Evolutionary conservation across 2,888 invertebrate species (phyloP).

Genomic region (Plagodis pulveraria): DNA sequence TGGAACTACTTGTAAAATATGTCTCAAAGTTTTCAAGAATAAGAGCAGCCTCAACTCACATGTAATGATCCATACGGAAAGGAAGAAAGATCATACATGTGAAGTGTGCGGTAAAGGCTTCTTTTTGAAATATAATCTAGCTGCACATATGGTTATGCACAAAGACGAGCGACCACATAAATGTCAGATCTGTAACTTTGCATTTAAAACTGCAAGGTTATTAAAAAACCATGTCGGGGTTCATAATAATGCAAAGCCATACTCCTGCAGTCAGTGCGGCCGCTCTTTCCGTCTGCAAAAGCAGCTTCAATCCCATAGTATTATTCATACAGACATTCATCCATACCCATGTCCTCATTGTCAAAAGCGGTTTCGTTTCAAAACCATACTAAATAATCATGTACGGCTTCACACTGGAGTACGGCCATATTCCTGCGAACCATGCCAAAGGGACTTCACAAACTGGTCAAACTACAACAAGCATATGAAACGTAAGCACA

Average conservation of each 20-base stretch:
- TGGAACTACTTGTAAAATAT: constrained; percentile 56
- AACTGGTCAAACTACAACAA: constrained; percentile 93
- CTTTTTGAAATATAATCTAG: constrained; percentile 54
- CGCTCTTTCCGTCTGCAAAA: constrained; percentile 53
- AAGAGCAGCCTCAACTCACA: constrained; percentile 72
- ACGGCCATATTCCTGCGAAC: constrained; percentile 88
- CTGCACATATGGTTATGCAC: constrained; percentile 57
- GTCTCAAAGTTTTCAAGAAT: constrained; percentile 60
- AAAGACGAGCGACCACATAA: constrained; percentile 59
- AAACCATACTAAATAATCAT: constrained; percentile 69
- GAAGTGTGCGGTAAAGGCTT: constrained; percentile 69
- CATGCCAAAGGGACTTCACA: constrained; percentile 87
- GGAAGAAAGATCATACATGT: constrained; percentile 62
- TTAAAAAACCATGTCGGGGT: constrained; percentile 56
- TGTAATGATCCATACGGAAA: constrained; percentile 82
- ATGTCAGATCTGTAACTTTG: constrained; percentile 66
- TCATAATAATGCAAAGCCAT: constrained; percentile 57
- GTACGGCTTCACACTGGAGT: constrained; percentile 87
- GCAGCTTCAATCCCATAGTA: constrained; percentile 85
- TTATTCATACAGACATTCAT: constrained; percentile 89
- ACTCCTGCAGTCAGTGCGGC: constrained; percentile 60
- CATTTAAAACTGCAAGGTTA: constrained; percentile 55
- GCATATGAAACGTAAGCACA: constrained; percentile 90
- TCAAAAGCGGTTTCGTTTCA: constrained; percentile 86
- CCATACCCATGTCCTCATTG: constrained; percentile 89